Percentiles rank a stretch among this genome's conserved stretches.
phyloP scores from a whole-genome alignment of 2,888 invertebrate species.

The Cerastis leucographa region DNA sequence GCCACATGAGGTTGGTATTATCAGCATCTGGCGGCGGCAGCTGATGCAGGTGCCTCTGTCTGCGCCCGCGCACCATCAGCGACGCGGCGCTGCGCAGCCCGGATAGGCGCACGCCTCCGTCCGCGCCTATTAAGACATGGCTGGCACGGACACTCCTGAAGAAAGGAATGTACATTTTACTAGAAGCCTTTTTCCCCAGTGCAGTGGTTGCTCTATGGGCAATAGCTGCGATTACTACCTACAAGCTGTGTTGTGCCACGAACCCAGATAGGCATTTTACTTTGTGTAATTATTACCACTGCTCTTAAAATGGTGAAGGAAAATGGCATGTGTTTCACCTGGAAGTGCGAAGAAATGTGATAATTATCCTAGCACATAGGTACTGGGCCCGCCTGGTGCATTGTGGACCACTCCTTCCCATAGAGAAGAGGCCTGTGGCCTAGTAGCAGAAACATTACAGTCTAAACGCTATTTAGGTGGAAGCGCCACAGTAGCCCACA shows the following conservation, averaged over 20 bases:
- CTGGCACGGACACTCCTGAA: conserved; percentile 95
- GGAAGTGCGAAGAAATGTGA: no score
- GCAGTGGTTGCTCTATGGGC: background rate
- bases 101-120: conserved; percentile 93
- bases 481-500: no score
- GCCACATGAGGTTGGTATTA: conserved; percentile 95
- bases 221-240: background rate
- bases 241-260: background rate
- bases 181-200: no score
- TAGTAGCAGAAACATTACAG: no score
- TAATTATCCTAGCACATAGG: no score
- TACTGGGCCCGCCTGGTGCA: no score
- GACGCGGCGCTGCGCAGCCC: conserved; percentile 95
- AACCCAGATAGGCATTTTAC: background rate
- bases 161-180: no score
- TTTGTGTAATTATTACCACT: background rate
- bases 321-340: no score
- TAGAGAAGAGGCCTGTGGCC: no score
- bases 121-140: conserved; percentile 94
- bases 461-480: no score
- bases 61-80: conserved; percentile 93
- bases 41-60: conserved; percentile 93
- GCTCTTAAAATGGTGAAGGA: background rate
- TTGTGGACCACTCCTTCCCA: no score
- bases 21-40: conserved; percentile 93